A percentile compares a stretch with the other conserved stretches of the same genome.
Evolutionary conservation across 2,797 vertebrate species (phyloP).

Genomic region (Centropyge bicolor): DNA sequence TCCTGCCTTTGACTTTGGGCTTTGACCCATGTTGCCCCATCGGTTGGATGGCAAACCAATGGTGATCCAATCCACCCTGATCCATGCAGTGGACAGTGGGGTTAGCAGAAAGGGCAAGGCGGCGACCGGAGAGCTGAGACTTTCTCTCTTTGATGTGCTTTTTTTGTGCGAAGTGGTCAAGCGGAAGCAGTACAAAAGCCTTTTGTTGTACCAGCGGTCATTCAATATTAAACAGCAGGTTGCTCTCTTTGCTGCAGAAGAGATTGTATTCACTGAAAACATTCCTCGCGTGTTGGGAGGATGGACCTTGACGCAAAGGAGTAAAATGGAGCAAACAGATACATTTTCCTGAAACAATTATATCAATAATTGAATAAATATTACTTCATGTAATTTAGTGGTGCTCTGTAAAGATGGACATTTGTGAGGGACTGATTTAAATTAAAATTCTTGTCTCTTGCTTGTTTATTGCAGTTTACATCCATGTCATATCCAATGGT

Average conservation of each 20-base stretch:
- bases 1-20: slow-evolving; percentile 63
- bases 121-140: slow-evolving; percentile 26
- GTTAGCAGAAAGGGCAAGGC: slow-evolving; percentile 45
- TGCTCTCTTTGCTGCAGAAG: slow-evolving; percentile 41
- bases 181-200: slow-evolving; percentile 70
- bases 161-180: slow-evolving; percentile 61
- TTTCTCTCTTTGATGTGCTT: slow-evolving; percentile 58
- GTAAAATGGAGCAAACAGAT: not conserved
- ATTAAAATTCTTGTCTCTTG: no score
- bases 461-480: no score
- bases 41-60: slow-evolving; percentile 19
- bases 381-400: not conserved
- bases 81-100: slow-evolving; percentile 31
- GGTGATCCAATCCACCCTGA: slow-evolving; percentile 35
- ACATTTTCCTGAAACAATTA: not conserved
- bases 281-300: not conserved
- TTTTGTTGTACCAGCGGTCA: slow-evolving; percentile 65
- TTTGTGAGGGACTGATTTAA: not conserved
- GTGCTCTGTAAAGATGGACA: not conserved
- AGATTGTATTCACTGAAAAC: slow-evolving; percentile 4
- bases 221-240: slow-evolving; percentile 76
- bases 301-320: slow-evolving; percentile 9
- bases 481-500: no score
- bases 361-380: not conserved
- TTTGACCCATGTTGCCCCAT: slow-evolving; percentile 60